Base-by-base conservation (phyloP, 2,113 vertebrate species). In the Agapornis roseicollis region DNA sequence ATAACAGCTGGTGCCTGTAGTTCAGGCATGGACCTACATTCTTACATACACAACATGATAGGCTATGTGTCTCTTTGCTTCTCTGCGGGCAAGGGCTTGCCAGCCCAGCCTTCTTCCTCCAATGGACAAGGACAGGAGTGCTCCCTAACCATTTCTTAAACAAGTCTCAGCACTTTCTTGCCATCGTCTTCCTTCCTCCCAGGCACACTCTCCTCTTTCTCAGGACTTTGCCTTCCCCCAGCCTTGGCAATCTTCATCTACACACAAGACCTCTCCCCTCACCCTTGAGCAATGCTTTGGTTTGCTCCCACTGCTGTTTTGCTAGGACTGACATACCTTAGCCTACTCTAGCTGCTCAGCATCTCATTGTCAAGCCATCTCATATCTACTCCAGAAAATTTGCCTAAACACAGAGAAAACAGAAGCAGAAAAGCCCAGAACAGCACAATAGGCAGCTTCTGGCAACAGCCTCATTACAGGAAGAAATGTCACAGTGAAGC, bases 11-110 rank as follows among this genome's bases (percentile, higher is more conserved):
- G 17, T 13, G 6, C 13, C 49, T 42, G 42, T 33, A 68, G 42
- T 31, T 50, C 17, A 28, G 29, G 31, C 73, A 73, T 0, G 5
- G 53, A 46, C 11, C 46, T 46, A 7, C 16, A 35, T 46, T 73
- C 37, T 46, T 25, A 19, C 1, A 3, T 27, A 56, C 10, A 35
- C 29, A 39, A 41, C 1, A 0, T 14, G 49, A 63, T 25, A 58
- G 33, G 25, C 55, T 55, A 17, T 8, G 6, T 37, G 9, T 29
- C 6, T 23, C 13, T 61, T 24, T 6, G 7, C 27, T 42, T 53
- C 37, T 49, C n/a, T 29, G 56, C 28, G 25, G 27, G n/a, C 41
- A 61, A 17, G 33, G 24, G 46, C n/a, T 28, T 90, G 47, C 58
- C n/a, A 76, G n/a, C 39, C 64, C 39, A n/a, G 12, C 16, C 22